These are phyloP conservation scores for Homarus gammarus DNA, from an alignment of 2,888 invertebrate genomes.

Conservation along the genomic window DNA sequence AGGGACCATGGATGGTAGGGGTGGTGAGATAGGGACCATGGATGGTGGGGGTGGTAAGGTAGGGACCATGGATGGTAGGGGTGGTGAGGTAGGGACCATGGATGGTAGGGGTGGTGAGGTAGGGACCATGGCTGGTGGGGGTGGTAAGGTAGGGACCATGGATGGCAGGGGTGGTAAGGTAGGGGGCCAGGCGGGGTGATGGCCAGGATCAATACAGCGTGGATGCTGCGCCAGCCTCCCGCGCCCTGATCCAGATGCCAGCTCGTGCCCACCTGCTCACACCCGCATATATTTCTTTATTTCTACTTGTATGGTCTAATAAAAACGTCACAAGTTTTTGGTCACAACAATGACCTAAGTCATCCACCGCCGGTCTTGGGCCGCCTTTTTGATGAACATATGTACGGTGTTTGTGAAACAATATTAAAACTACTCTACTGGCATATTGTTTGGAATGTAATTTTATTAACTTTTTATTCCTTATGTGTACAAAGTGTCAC, in stretches of 20 bases:
- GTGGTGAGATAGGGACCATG: background rate
- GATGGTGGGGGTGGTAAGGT: background rate
- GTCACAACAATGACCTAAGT: too few relatives aligned
- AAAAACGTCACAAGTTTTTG: background rate
- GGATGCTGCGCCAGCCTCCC: slow-evolving; percentile 46
- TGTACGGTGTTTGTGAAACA: too few relatives aligned
- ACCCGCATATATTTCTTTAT: too few relatives aligned
- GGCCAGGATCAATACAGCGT: slow-evolving; percentile 32
- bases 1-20: background rate
- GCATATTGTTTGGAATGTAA: too few relatives aligned
- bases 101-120: background rate
- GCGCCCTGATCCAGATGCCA: slow-evolving; percentile 22
- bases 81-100: background rate
- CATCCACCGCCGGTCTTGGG: too few relatives aligned
- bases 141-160: slow-evolving; percentile 19
- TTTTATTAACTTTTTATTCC: too few relatives aligned
- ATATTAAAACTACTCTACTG: too few relatives aligned
- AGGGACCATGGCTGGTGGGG: background rate
- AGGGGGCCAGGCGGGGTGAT: slow-evolving; percentile 8
- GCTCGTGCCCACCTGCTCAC: slow-evolving; percentile 31
- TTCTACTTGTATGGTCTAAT: slow-evolving; percentile 3
- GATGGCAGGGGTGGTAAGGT: background rate
- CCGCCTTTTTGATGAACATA: too few relatives aligned
- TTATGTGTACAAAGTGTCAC: too few relatives aligned
- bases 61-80: background rate